Conservation (phyloP, 2,113 vertebrate genomes). For the Epinephelus cyanopodus region DNA sequence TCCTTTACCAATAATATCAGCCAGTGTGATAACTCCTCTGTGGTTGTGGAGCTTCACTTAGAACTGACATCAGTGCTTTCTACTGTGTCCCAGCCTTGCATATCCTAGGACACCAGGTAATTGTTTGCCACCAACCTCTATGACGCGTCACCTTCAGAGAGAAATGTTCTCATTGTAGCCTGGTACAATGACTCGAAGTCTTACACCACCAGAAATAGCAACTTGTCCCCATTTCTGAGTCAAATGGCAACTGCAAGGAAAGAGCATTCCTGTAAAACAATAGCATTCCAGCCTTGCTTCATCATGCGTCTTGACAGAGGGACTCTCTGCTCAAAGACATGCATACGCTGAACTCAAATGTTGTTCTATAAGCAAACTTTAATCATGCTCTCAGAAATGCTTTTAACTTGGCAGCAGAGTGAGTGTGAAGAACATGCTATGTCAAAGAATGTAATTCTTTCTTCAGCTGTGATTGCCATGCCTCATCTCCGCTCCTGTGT, state of each 20-base stretch:
- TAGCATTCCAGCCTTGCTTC: constrained; percentile 67
- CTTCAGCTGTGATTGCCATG: constrained; percentile 54
- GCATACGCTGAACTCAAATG: constrained; percentile 18
- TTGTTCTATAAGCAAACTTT: constrained; percentile 55
- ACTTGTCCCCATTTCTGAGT: constrained; percentile 49
- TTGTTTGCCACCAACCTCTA: constrained; percentile 53
- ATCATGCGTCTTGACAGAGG: constrained; percentile 55
- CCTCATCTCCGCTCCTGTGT: constrained; percentile 65
- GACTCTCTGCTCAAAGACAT: constrained; percentile 39
- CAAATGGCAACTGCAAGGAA: constrained; percentile 61
- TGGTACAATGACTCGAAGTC: constrained; percentile 36
- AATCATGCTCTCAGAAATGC: constrained; percentile 61
- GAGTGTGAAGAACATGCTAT: constrained; percentile 68
- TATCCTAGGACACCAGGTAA: constrained; percentile 32
- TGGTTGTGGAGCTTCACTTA: background rate
- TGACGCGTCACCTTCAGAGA: constrained; percentile 50
- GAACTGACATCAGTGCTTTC: background rate
- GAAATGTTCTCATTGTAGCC: constrained; percentile 33
- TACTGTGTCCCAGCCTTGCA: background rate
- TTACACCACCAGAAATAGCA: constrained; percentile 59
- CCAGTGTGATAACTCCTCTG: background rate
- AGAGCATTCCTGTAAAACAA: constrained; percentile 65
- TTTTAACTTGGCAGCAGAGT: constrained; percentile 61
- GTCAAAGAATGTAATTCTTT: constrained; percentile 66
- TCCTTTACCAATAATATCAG: background rate